Evolutionary conservation across 2,888 invertebrate genomes (phyloP).

Genomic region (Caenorhabditis imperialis): DNA sequence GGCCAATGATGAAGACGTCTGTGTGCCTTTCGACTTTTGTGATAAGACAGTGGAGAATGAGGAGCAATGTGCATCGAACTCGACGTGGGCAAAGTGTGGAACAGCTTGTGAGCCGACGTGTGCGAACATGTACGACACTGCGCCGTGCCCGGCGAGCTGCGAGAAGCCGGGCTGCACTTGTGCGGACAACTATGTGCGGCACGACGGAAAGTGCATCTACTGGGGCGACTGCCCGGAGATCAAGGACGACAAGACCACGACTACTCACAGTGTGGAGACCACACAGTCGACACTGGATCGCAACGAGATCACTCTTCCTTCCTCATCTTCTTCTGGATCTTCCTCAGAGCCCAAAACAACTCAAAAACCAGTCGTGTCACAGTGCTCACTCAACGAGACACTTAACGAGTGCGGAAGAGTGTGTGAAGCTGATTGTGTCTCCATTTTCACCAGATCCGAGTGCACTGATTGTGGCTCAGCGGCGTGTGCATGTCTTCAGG

Average conservation of each 20-base stretch:
- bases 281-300: conserved; percentile 36
- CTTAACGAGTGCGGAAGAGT: conserved; percentile 75
- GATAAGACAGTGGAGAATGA: conserved; percentile 56
- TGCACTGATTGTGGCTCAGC: conserved; percentile 73
- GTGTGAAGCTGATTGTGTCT: conserved; percentile 76
- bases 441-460: conserved; percentile 74
- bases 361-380: conserved; percentile 25
- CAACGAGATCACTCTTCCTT: conserved; percentile 28
- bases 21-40: conserved; percentile 76
- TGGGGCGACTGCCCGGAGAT: conserved; percentile 76
- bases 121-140: conserved; percentile 73
- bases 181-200: conserved; percentile 75
- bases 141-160: conserved; percentile 73
- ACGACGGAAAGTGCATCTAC: conserved; percentile 72
- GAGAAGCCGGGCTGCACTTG: conserved; percentile 76
- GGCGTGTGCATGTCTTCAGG: conserved; percentile 74
- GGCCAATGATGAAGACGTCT: conserved; percentile 67
- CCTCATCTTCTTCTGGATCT: conserved; percentile 21
- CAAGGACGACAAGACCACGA: conserved; percentile 27
- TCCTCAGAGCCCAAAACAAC: conserved; percentile 14
- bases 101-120: conserved; percentile 75
- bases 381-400: conserved; percentile 74
- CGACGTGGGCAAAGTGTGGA: conserved; percentile 77
- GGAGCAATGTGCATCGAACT: conserved; percentile 66
- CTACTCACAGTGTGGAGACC: conserved; percentile 3